Percentiles rank a stretch among this genome's conserved stretches.
phyloP scores from a whole-genome alignment of 2,113 vertebrate genomes.

The Nothocercus julius region DNA sequence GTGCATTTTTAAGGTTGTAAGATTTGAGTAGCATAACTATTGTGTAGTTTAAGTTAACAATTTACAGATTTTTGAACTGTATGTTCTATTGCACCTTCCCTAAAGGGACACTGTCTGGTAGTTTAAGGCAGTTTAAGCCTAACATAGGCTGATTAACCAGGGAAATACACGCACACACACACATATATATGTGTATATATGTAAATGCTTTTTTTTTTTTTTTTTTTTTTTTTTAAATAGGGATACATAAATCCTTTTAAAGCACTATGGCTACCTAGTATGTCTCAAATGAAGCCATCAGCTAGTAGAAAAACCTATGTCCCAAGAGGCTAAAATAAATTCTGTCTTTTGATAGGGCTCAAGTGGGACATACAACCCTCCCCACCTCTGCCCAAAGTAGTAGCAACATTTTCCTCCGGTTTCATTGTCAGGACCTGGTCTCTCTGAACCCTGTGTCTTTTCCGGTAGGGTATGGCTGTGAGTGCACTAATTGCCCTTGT shows the following conservation, averaged over 20 bases:
- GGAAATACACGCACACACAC: neutral
- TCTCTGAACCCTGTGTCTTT: neutral
- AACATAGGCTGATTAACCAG: conserved; percentile 50
- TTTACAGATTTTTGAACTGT: conserved; percentile 68
- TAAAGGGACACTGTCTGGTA: conserved; percentile 71
- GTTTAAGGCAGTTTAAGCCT: conserved; percentile 64
- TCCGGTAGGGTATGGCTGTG: neutral
- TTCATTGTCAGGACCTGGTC: neutral
- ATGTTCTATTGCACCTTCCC: conserved; percentile 71
- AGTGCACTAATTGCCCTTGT: neutral
- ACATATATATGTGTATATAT: neutral
- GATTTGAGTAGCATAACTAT: conserved; percentile 71
- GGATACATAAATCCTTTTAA: conserved; percentile 9
- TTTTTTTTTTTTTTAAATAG: neutral
- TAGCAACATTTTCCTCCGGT: neutral
- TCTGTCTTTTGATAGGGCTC: neutral
- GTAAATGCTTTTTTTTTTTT: neutral
- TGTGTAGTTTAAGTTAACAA: conserved; percentile 74
- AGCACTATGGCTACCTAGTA: neutral
- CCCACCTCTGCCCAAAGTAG: conserved; percentile 8
- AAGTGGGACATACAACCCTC: neutral
- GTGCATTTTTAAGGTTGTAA: conserved; percentile 74
- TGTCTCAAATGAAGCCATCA: conserved; percentile 41
- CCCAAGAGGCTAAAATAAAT: neutral
- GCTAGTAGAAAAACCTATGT: neutral